Evolutionary conservation across 2,113 vertebrate species (phyloP), one percentile per base, ranked within the genome.

Genomic region (Paramormyrops kingsleyae): DNA sequence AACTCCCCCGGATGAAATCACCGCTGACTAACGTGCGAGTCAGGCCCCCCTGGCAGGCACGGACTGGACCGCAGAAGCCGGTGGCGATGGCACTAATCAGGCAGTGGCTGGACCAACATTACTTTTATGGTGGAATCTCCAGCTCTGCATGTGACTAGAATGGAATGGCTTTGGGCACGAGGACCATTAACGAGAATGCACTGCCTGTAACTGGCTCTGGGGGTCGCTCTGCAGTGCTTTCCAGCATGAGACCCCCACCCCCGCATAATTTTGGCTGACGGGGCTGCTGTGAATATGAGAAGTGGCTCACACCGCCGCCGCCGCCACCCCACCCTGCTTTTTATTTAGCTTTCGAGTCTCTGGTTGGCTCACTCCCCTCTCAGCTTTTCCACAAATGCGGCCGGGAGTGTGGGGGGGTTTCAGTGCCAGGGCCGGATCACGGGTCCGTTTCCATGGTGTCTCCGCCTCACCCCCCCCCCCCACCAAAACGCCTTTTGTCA

Each of bases 341-440:
- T 46, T 83, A 46, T 83, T 83, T 77, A 77, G 70, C 17, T 47
- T 83, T 12, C 2, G 19, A 47, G 42, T n/a, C 39, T 47, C 39
- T 83, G 39, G 35, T 46, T 47, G 44, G 80, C 80, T 44, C 21
- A 21, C 80, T 24, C 31, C 31, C 70, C 70, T 39, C 70, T 83
- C 44, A 83, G 44, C 39, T 83, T 83, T 83, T 83, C 80, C 80
- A 83, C 80, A 83, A 47, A 83, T 46, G 39, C 42, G 39, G 19
- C 44, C 8, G 87, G 89, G 66, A 87, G 44, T 42, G 49, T 84
- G 85, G 85, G 85, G 80, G 85, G 47, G 9, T 19, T 87, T 50
- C 50, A 17, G 27, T 50, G 85, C 85, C 80, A 83, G 80, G 42
- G 42, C 80, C 17, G 21, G 39, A 44, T 83, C 44, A 24, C 3